Base-by-base conservation (phyloP, 2,888 invertebrate species). In the Tricholauxania praeusta region DNA sequence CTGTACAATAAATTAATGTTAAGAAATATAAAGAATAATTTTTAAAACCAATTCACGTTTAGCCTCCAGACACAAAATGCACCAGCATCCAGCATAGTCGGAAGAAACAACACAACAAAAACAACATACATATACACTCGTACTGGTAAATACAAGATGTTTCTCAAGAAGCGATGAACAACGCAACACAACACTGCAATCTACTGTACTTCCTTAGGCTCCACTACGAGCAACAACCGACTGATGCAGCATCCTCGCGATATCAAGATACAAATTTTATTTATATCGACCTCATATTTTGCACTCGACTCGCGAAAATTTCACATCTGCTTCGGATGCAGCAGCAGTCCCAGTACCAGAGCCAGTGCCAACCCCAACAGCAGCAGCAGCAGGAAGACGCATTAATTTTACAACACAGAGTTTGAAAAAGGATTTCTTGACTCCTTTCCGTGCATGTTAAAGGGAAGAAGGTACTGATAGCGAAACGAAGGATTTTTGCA, bases 261-360 rank as follows among this genome's bases (percentile, higher is more conserved):
- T 83, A 82, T 84, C 82, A 79, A 82, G 83, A 83, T 83, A 82
- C 82, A 83, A 83, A 81, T 84, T 39, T 39, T 83, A 84, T 84
- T 83, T 83, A 82, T 81, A 83, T 82, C 81, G 80, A 80, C 80
- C 82, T 82, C 83, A 80, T 84, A 82, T 81, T 79, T 82, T 81
- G 81, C 80, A 80, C 75, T 72, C 75, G 72, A 73, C 76, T 74
- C 72, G 77, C 79, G 75, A 72, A 75, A 74, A 69, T 74, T 78
- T 78, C 79, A 82, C 83, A 82, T 79, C 82, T 84, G 82, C 84
- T 83, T 76, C 73, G 12, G 55, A 17, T 39, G 48, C 70, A 53
- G 32, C 64, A 52, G 52, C 47, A 71, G 39, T 22, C 22, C 22
- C 22, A 1, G 28, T 28, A 28, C 28, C 55, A 52, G 39, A 10